Base-by-base conservation (phyloP, 1,140 invertebrate genomes). In the Macrosteles quadrilineatus region DNA sequence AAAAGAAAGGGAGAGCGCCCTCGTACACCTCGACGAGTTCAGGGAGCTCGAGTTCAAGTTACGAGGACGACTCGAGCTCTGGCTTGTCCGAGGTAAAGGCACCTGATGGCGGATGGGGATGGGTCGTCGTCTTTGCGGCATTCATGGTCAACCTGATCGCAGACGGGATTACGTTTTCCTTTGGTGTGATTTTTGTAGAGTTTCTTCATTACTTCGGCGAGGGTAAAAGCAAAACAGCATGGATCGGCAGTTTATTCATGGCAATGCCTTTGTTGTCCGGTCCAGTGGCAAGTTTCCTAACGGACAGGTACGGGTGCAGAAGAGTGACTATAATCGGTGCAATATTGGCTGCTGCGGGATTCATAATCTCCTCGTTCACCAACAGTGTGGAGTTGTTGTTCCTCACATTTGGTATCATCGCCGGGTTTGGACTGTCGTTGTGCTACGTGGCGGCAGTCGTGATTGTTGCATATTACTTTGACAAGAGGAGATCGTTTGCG, bases 401-500 rank as follows among this genome's bases (percentile, higher is more conserved):
- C 75, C 80, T 96, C 53, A 95, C 93, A 0, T 95, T 96, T 76
- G 93, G 94, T 1, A 85, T 96, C 1, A 83, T 96, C 71, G 88
- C 94, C 1, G 94, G 94, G 0, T 91, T 95, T 73, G 94, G 94
- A 9, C 82, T 97, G 70, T 92, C 93, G 57, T 81, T 96, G 25
- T 94, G 93, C 76, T 95, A 93, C 77, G 93, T 97, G 1, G 91
- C 94, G 0, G 92, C 92, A 0, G 91, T 95, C 1, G 96, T 98
- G 0, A 95, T 96, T 73, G 96, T 98, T 1, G 95, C 96, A 1
- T 97, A 96, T 78, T 98, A 98, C 79, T 98, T 98, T 79, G 96
- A 98, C 75, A 93, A 93, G 75, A 90, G 88, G 76, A 82, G 96
- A 62, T 96, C 95, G 0, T 86, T 98, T 50, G 96, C 96, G 0